Evolutionary conservation across 2,797 vertebrate genomes (phyloP).

Genomic region (Rhincodon typus): DNA sequence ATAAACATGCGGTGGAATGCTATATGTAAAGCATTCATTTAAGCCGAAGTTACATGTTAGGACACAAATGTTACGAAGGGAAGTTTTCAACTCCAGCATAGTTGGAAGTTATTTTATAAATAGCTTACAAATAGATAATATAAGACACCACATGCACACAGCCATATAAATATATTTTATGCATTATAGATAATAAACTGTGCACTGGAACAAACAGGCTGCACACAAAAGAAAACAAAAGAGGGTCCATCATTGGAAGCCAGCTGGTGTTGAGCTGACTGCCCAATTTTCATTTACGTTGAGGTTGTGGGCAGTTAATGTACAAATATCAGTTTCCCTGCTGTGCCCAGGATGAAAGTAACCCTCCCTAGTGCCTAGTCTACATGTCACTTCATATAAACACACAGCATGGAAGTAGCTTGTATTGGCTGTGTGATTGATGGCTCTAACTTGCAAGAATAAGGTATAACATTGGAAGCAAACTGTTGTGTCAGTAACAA

Average conservation of each 20-base stretch:
- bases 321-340: neutral
- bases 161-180: neutral
- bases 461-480: neutral
- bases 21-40: neutral
- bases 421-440: neutral
- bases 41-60: neutral
- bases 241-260: neutral
- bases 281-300: neutral
- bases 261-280: neutral
- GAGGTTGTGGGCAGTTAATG: neutral
- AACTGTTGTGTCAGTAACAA: neutral
- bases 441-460: neutral
- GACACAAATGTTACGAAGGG: neutral
- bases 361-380: neutral
- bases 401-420: neutral
- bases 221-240: neutral
- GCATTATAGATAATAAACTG: no score
- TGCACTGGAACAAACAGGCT: neutral
- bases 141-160: neutral
- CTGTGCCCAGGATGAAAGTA: neutral
- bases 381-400: neutral
- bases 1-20: neutral
- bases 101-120: neutral
- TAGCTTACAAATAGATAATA: neutral
- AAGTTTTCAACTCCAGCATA: neutral